A percentile compares a stretch with the other conserved stretches of the same genome.
Conservation (phyloP, 2,888 invertebrate genomes). For the Drosophila seclusa region DNA sequence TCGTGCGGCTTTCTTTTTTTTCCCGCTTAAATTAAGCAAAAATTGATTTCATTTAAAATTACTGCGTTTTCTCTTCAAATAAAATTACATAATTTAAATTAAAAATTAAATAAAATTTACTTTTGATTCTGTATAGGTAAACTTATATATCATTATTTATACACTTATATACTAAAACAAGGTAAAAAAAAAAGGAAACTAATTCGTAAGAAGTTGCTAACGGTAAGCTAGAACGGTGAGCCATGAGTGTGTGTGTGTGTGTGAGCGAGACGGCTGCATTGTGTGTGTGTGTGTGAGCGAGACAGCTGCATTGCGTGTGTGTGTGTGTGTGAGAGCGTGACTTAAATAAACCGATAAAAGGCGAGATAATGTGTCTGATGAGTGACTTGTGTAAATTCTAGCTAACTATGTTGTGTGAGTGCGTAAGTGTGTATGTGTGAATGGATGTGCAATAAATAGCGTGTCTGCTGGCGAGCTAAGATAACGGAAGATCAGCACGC, state of each 20-base stretch:
- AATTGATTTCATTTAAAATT: constrained; percentile 47
- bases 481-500: constrained; percentile 28
- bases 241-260: constrained; percentile 34
- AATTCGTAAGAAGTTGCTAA: constrained; percentile 43
- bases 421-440: constrained; percentile 29
- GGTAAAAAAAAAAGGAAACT: constrained; percentile 61
- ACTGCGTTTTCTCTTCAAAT: constrained; percentile 62
- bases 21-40: constrained; percentile 64
- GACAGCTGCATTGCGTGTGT: constrained; percentile 38
- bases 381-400: constrained; percentile 43
- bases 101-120: constrained; percentile 76
- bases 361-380: constrained; percentile 19
- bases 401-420: constrained; percentile 44
- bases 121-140: constrained; percentile 73
- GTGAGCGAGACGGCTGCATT: constrained; percentile 43
- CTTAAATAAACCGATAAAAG: constrained; percentile 55
- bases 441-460: constrained; percentile 69
- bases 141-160: constrained; percentile 57
- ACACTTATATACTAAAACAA: constrained; percentile 69
- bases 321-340: constrained; percentile 45
- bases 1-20: constrained; percentile 36
- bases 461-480: constrained; percentile 48
- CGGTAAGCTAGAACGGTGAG: constrained; percentile 45
- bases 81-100: constrained; percentile 76
- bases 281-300: constrained; percentile 29